These are phyloP conservation scores for Acanthurus lineatus DNA, from an alignment of 2,797 vertebrate species.

Conservation along the genomic window DNA sequence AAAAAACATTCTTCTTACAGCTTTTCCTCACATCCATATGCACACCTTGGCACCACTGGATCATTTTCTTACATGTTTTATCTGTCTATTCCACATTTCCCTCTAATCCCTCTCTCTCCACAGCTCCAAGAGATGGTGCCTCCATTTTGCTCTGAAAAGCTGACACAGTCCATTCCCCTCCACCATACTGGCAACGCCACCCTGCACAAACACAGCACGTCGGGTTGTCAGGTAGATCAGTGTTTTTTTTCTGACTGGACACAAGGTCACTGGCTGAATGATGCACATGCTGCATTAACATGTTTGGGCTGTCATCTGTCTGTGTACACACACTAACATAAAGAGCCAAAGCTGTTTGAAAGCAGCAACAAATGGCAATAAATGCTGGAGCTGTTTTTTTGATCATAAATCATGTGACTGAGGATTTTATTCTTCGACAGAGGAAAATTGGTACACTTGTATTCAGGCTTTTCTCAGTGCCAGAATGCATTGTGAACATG, in stretches of 20 bases:
- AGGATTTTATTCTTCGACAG: constrained; percentile 6
- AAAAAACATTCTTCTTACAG: background rate
- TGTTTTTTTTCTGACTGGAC: constrained; percentile 24
- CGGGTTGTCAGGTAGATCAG: constrained; percentile 34
- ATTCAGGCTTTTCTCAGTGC: constrained; percentile 15
- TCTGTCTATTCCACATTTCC: constrained; percentile 24
- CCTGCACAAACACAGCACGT: constrained; percentile 34
- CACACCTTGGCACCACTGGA: constrained; percentile 38
- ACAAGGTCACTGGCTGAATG: constrained; percentile 21
- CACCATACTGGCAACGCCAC: constrained; percentile 2
- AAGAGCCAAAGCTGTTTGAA: constrained; percentile 47
- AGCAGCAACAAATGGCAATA: constrained; percentile 49
- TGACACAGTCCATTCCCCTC: constrained; percentile 48
- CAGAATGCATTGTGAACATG: background rate
- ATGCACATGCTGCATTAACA: constrained; percentile 24
- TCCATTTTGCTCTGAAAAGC: constrained; percentile 59
- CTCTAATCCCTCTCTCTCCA: constrained; percentile 49
- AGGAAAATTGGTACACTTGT: constrained; percentile 16
- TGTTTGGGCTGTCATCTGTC: constrained; percentile 28
- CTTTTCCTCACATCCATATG: background rate
- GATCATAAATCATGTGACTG: constrained; percentile 37
- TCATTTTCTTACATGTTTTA: constrained; percentile 42
- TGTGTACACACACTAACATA: constrained; percentile 2
- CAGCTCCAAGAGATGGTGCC: constrained; percentile 10
- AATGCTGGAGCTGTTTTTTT: constrained; percentile 39